A percentile compares a stretch with the other conserved stretches of the same genome.
phyloP scores from a whole-genome alignment of 2,888 invertebrate species.

The Cabera pusaria region DNA sequence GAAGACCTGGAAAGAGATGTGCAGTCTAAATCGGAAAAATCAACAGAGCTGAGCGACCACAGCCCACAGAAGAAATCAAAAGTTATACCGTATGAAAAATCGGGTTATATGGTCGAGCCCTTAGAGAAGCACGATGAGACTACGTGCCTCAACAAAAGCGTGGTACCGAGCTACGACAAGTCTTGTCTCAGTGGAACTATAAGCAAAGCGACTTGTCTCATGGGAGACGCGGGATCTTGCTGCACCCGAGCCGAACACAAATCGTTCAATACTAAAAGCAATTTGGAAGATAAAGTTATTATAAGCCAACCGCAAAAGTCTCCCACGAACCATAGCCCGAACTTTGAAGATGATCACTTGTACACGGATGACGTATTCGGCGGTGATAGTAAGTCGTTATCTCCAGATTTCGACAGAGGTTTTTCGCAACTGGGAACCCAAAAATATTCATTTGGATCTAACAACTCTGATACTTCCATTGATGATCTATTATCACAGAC shows the following conservation, averaged over 20 bases:
- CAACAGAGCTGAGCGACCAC: slow-evolving; percentile 56
- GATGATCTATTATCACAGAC: slow-evolving; percentile 85
- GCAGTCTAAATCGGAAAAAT: slow-evolving; percentile 70
- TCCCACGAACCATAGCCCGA: slow-evolving; percentile 83
- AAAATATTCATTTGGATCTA: slow-evolving; percentile 82
- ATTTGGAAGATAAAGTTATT: slow-evolving; percentile 80
- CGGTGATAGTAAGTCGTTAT: slow-evolving; percentile 83
- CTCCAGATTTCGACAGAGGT: slow-evolving; percentile 81
- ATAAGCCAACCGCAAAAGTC: slow-evolving; percentile 85
- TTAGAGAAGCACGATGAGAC: slow-evolving; percentile 67
- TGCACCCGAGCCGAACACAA: slow-evolving; percentile 70
- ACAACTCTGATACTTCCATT: slow-evolving; percentile 86
- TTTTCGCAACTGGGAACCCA: slow-evolving; percentile 66
- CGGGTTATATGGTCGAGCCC: slow-evolving; percentile 78
- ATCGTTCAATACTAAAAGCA: slow-evolving; percentile 60
- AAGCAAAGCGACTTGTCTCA: slow-evolving; percentile 72
- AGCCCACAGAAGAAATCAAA: slow-evolving; percentile 60
- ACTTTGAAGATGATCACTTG: slow-evolving; percentile 84
- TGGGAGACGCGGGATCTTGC: slow-evolving; percentile 73
- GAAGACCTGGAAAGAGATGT: slow-evolving; percentile 83
- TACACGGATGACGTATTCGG: slow-evolving; percentile 85
- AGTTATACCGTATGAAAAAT: slow-evolving; percentile 75
- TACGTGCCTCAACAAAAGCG: slow-evolving; percentile 63
- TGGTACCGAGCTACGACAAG: slow-evolving; percentile 73
- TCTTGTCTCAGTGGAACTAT: slow-evolving; percentile 76